Conservation (phyloP, 1,140 invertebrate species). For the Megathymus violae region DNA sequence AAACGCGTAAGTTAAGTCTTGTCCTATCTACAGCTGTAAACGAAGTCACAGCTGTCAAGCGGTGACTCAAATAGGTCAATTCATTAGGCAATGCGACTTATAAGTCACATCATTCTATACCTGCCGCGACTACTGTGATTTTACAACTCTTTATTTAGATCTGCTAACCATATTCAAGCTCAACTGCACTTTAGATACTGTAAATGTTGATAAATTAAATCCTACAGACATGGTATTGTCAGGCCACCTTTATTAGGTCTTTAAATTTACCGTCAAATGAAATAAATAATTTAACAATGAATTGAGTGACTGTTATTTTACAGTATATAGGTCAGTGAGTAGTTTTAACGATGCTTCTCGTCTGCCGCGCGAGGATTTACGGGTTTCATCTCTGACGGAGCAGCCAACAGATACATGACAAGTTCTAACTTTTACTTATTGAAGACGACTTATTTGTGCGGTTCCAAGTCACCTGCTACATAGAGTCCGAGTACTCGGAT, state of each 20-base stretch:
- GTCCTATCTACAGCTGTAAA: background rate
- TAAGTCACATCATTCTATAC: conserved; percentile 20
- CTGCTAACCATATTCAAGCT: conserved; percentile 21
- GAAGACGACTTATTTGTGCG: too few species aligned
- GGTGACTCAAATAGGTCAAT: conserved; percentile 38
- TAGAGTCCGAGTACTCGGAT: too few species aligned
- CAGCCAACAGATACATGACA: too few species aligned
- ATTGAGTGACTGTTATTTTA: too few species aligned
- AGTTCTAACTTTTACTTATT: too few species aligned
- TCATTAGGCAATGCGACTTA: conserved; percentile 25
- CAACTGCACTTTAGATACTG: conserved; percentile 3
- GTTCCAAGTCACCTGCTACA: too few species aligned
- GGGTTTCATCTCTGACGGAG: too few species aligned
- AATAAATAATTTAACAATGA: too few species aligned
- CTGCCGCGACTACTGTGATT: conserved; percentile 13
- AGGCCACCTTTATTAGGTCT: conserved; percentile 5
- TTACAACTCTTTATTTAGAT: conserved; percentile 29
- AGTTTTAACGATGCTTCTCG: too few species aligned
- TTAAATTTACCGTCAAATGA: conserved; percentile 15
- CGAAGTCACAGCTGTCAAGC: conserved; percentile 17
- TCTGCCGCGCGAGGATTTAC: too few species aligned
- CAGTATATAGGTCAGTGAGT: too few species aligned
- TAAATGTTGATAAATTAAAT: conserved; percentile 21
- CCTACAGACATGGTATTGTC: conserved; percentile 10
- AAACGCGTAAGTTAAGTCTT: too few species aligned